Evolutionary conservation across 2,113 vertebrate species (phyloP).

Genomic region (Mastomys natalensis): DNA sequence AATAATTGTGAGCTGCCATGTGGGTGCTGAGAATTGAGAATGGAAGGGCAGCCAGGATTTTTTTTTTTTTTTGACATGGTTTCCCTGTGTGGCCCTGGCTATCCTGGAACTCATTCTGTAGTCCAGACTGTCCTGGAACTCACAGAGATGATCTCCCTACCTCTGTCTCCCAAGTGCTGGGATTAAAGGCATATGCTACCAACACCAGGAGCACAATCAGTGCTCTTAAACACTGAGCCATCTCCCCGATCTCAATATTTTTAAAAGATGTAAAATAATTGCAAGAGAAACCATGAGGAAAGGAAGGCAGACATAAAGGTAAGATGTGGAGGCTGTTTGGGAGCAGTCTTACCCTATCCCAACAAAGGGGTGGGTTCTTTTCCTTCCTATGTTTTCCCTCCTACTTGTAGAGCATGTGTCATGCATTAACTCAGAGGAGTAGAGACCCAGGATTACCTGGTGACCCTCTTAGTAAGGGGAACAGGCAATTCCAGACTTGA

Average conservation of each 20-base stretch:
- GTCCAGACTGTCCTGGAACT: background rate
- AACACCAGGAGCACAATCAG: background rate
- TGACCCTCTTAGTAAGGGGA: background rate
- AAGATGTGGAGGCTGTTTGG: rapidly evolving
- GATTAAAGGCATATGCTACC: background rate
- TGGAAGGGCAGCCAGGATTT: background rate
- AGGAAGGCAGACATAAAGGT: background rate
- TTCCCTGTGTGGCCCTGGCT: background rate
- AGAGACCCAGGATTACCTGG: background rate
- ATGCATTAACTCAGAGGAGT: background rate
- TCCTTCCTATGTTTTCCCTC: background rate
- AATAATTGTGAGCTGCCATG: background rate
- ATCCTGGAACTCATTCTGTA: background rate
- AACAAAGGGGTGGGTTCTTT: background rate
- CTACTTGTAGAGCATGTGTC: background rate
- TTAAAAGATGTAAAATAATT: background rate
- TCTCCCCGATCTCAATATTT: background rate
- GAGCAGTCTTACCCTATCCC: background rate
- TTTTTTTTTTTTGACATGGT: background rate
- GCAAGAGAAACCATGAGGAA: background rate
- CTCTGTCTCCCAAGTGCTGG: background rate
- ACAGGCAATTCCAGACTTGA: background rate
- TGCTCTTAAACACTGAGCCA: background rate
- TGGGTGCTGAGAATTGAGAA: background rate
- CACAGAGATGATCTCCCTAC: background rate